These are phyloP conservation scores for Temnothorax ravouxi DNA, from an alignment of 2,888 invertebrate genomes.

Conservation along the genomic window DNA sequence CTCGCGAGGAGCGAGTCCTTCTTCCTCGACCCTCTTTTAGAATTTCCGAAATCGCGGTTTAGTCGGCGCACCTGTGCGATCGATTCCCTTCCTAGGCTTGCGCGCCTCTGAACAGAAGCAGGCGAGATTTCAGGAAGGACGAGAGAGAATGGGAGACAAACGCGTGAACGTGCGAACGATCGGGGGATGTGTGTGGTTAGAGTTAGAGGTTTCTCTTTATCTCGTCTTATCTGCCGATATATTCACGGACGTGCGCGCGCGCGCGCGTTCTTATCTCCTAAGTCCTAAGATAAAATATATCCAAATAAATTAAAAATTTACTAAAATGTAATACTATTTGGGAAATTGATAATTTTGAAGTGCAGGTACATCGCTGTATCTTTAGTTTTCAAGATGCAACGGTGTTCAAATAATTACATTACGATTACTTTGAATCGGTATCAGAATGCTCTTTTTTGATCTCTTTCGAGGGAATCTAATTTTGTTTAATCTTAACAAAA, in stretches of 20 bases:
- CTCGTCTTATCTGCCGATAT: not conserved
- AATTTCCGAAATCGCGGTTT: slow-evolving; percentile 53
- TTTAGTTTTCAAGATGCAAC: not conserved
- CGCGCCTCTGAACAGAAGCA: slow-evolving; percentile 1
- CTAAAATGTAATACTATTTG: not conserved
- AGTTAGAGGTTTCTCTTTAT: slow-evolving; percentile 6
- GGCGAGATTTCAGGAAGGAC: slow-evolving; percentile 20
- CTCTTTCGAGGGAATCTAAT: not conserved
- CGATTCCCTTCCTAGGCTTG: not conserved
- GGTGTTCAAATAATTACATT: not conserved
- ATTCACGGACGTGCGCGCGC: not conserved
- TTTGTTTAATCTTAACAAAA: not conserved
- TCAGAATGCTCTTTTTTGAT: not conserved
- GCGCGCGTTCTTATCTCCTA: not conserved
- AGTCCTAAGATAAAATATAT: not conserved
- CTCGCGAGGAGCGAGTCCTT: slow-evolving; percentile 28
- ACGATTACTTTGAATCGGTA: not conserved
- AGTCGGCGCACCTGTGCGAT: slow-evolving; percentile 51
- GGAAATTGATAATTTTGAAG: not conserved
- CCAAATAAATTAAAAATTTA: not conserved
- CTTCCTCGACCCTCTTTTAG: slow-evolving; percentile 20
- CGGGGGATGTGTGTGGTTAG: not conserved
- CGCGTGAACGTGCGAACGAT: not conserved
- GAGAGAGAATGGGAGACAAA: not conserved
- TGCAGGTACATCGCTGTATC: not conserved